A percentile compares a stretch with the other conserved stretches of the same genome.
phyloP scores from a whole-genome alignment of 2,113 vertebrate genomes.

The Syrrhaptes paradoxus region DNA sequence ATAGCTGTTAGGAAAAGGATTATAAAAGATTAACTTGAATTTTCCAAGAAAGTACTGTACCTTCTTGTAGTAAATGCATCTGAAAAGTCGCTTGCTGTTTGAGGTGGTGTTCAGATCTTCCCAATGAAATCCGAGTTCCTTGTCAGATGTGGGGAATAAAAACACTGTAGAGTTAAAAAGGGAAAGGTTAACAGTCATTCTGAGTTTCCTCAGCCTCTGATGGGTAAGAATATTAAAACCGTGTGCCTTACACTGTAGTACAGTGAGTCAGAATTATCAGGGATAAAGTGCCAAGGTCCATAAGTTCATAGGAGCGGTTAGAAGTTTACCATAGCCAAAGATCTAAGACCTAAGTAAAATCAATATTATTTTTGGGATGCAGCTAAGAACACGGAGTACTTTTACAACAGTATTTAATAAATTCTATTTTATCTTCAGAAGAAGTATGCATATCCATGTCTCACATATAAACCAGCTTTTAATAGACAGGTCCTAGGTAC shows the following conservation, averaged over 20 bases:
- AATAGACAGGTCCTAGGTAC: not conserved
- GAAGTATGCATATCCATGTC: not conserved
- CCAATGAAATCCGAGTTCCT: not conserved
- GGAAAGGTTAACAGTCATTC: not conserved
- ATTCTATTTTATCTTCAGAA: not conserved
- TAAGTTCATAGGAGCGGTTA: not conserved
- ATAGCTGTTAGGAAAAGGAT: not conserved
- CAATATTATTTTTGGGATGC: not conserved
- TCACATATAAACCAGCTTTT: not conserved
- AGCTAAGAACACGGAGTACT: not conserved
- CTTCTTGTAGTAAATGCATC: not conserved
- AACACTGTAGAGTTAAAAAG: not conserved
- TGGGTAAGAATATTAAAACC: not conserved
- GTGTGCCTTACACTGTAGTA: not conserved
- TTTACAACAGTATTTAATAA: not conserved
- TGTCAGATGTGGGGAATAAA: not conserved
- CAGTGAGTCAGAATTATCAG: not conserved
- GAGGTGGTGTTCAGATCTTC: not conserved
- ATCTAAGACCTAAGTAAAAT: not conserved
- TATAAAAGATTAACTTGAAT: not conserved
- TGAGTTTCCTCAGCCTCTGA: not conserved
- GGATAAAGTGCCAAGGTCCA: not conserved
- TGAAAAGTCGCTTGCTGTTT: not conserved
- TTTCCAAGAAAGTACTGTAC: not conserved
- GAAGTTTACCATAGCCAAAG: not conserved